These are phyloP conservation scores for Tetraodon nigroviridis DNA, from an alignment of 2,113 vertebrate genomes.

Conservation along the genomic window DNA sequence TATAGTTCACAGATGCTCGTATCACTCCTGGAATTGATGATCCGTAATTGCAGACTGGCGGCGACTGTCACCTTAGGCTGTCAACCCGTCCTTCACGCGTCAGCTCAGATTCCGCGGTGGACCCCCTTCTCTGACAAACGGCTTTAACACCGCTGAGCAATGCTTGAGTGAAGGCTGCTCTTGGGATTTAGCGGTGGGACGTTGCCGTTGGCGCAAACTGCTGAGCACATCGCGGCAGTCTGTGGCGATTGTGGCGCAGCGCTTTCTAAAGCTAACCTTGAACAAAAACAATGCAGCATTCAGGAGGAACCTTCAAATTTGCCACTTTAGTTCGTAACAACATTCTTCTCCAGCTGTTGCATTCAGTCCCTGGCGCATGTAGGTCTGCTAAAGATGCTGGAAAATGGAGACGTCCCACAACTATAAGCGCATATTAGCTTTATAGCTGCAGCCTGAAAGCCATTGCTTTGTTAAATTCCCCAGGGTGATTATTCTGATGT, in stretches of 20 bases:
- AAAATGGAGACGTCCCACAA: slow-evolving; percentile 12
- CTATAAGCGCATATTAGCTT: slow-evolving; percentile 20
- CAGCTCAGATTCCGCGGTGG: slow-evolving; percentile 46
- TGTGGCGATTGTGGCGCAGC: too few relatives aligned
- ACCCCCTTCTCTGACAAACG: slow-evolving; percentile 44
- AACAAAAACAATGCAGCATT: too few relatives aligned
- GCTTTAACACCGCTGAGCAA: slow-evolving; percentile 21
- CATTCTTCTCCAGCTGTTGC: slow-evolving; percentile 16
- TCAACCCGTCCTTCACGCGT: slow-evolving; percentile 52
- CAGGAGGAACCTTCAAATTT: too few relatives aligned
- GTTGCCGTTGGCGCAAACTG: slow-evolving; percentile 21
- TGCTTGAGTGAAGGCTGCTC: slow-evolving; percentile 26
- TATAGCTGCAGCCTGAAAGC: slow-evolving; percentile 3
- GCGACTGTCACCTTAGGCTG: slow-evolving; percentile 41
- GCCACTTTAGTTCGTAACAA: too few relatives aligned
- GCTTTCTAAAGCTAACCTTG: slow-evolving; percentile 23
- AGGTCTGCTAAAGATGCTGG: neutral
- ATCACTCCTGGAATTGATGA: slow-evolving; percentile 6
- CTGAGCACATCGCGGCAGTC: neutral
- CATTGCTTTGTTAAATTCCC: slow-evolving; percentile 9
- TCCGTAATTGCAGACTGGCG: slow-evolving; percentile 16
- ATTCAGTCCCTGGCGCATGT: slow-evolving; percentile 15
- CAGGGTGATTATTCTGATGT: slow-evolving; percentile 21
- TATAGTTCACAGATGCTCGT: slow-evolving; percentile 29
- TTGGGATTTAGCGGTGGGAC: slow-evolving; percentile 49